Evolutionary conservation across 1,140 invertebrate genomes (phyloP).

Genomic region (Pachyrhynchus sulphureomaculatus): DNA sequence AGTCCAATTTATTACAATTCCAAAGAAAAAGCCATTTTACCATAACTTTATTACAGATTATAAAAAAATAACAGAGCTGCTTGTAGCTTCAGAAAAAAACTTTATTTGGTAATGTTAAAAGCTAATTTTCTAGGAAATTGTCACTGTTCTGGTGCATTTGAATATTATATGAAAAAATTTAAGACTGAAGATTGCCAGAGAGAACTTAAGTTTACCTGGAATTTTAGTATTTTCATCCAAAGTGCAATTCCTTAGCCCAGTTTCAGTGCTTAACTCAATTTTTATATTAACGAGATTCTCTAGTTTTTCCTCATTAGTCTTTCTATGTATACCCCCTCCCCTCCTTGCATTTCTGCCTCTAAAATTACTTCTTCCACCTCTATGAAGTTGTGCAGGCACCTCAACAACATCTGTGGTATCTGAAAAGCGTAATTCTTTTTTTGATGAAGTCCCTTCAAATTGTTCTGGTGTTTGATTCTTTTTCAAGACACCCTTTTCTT

Average conservation of each 20-base stretch:
- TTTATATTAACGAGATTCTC: constrained; percentile 37
- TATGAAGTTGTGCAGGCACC: not conserved
- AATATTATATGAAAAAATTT: too few relatives aligned
- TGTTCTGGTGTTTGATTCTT: not conserved
- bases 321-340: not conserved
- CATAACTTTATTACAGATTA: too few relatives aligned
- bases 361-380: not conserved
- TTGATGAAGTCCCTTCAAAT: not conserved
- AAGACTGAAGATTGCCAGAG: too few relatives aligned
- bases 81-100: not conserved
- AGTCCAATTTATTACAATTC: too few relatives aligned
- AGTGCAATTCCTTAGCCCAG: constrained; percentile 30
- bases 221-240: constrained; percentile 34
- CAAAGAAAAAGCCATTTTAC: too few relatives aligned
- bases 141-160: too few relatives aligned
- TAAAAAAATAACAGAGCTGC: not conserved
- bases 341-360: constrained; percentile 3
- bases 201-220: constrained; percentile 6
- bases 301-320: constrained; percentile 13
- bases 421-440: constrained; percentile 23
- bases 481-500: not conserved
- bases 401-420: not conserved
- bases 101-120: not conserved
- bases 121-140: too few relatives aligned
- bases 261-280: constrained; percentile 34